Evolutionary conservation across 2,888 invertebrate genomes (phyloP), one percentile per base, ranked within the genome.

Genomic region (Antheraea yamamai): DNA sequence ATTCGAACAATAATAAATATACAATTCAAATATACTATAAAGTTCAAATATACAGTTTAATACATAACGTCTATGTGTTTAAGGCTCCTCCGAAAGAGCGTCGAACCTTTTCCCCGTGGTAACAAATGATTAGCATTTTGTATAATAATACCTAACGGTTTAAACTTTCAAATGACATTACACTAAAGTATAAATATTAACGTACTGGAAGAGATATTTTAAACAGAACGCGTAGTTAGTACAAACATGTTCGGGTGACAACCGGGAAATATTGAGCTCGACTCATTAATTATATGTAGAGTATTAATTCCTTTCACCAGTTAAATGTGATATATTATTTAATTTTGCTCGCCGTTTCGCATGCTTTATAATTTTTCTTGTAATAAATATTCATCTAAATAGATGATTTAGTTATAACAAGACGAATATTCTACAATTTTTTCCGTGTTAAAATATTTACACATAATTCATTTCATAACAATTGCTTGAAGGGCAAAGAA

Each of bases 21-120:
- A 64, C 81, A 81, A 82, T 73, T 81, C 82, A 73, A 82, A 78
- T 75, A 73, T 64, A n/a, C n/a, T n/a, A n/a, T n/a, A n/a, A n/a
- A n/a, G n/a, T n/a, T n/a, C n/a, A n/a, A n/a, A n/a, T n/a, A 75
- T 16, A 68, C 70, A 70, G 58, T 74, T 71, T 23, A 58, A 74
- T 74, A 74, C 70, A 71, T 74, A 74, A 74, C 35, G n/a, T 18
- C 52, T 52, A 30, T 52, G 71, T 58, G 30, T 75, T 72, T 51
- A 61, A 75, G 64, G 52, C 51, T 30, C 30, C 64, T 4, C 18
- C 26, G 64, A 30, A 14, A 26, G 30, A 72, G n/a, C 70, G n/a
- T 39, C 23, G 70, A 70, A 70, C 70, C 39, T 70, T 39, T 20
- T 39, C 35, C 35, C 23, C n/a, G 39, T n/a, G 23, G 70, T 70